Evolutionary conservation across 2,888 invertebrate genomes (phyloP), one percentile per base, ranked within the genome.

Genomic region (Gasteruption jaculator): DNA sequence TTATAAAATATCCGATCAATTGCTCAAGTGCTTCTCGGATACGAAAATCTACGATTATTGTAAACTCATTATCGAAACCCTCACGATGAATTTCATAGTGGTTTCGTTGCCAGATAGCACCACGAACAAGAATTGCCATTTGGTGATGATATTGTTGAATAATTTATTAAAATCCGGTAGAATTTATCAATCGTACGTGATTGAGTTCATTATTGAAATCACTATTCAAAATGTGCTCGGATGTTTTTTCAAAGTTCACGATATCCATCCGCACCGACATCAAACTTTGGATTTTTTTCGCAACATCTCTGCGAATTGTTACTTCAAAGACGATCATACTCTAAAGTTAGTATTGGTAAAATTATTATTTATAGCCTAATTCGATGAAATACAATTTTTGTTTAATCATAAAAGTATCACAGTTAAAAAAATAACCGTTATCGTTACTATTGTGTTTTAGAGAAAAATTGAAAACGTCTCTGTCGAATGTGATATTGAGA

Each of bases 231-330:
- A 50, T 22, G 48, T 66, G 5, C 43, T 69, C 14, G 57, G 55
- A 10, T 67, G 65, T 41, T 71, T 60, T 33, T 50, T 68, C 35
- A 67, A 60, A 48, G 56, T 69, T 46, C 64, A 62, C 21, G 62
- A 67, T 22, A 50, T 54, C 33, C 68, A 69, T 50, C 62, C 66
- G 2, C 67, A 68, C 37, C 65, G 54, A 44, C 48, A 58, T 25
- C 61, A 68, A 29, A 60, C 65, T 6, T 43, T 59, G 5, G 61
- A 63, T 18, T 53, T 69, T 11, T 46, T 70, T 11, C 49, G 42
- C 22, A 55, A 54, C 29, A 41, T 69, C 20, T 48, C 55, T 7
- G 24, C 29, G 18, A 68, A 57, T 52, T 19, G 45, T 5, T 56
- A 67, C 36, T 69, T 62, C 29, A 52, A 44, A 29, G 56, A 61